A percentile compares a stretch with the other conserved stretches of the same genome.
Evolutionary conservation across 2,797 vertebrate species (phyloP).

Genomic region (Onychomys torridus): DNA sequence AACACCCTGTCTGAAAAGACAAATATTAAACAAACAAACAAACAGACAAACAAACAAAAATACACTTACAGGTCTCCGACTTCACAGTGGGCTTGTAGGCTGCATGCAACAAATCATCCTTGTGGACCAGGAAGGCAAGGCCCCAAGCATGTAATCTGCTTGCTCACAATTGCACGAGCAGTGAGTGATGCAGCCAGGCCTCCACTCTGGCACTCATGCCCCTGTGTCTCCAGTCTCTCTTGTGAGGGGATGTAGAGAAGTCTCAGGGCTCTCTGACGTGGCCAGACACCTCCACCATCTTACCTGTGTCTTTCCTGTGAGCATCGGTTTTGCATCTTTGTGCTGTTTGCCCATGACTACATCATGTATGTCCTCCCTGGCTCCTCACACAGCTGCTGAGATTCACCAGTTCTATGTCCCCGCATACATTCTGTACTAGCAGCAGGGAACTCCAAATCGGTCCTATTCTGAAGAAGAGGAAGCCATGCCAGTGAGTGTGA

Average conservation of each 20-base stretch:
- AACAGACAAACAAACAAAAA: neutral
- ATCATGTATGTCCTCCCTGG: too few species aligned
- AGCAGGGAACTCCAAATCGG: fast-evolving
- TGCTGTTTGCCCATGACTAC: too few species aligned
- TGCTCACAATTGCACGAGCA: fast-evolving
- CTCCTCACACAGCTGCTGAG: fast-evolving
- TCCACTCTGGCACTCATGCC: fast-evolving
- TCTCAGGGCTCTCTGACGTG: neutral
- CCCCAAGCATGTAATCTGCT: neutral
- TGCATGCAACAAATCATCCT: neutral
- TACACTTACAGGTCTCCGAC: fast-evolving
- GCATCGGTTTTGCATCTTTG: fast-evolving
- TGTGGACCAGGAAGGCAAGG: neutral
- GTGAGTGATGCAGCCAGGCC: fast-evolving
- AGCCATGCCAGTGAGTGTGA: neutral
- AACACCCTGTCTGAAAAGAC: neutral
- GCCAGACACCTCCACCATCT: neutral
- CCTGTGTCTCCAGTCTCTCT: neutral
- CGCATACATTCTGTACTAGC: neutral
- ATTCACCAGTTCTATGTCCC: neutral
- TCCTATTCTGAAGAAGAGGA: neutral
- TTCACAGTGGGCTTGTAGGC: neutral
- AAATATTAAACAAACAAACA: neutral
- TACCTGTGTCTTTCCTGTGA: fast-evolving
- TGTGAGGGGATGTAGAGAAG: neutral